phyloP scores from a whole-genome alignment of 1,140 invertebrate genomes.

The Coenobita brevimanus region DNA sequence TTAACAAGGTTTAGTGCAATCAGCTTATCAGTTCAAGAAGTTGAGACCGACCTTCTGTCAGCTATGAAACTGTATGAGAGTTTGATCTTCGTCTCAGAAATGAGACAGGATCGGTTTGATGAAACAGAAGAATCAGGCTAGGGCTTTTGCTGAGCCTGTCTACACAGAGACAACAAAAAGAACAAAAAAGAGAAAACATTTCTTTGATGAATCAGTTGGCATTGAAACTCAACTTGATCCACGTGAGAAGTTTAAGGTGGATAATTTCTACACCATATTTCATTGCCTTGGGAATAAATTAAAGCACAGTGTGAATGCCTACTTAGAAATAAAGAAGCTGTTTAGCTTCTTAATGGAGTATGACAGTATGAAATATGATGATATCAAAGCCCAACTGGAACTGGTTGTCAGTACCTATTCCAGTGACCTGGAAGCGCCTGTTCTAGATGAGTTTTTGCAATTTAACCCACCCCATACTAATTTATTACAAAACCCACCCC shows the following conservation, averaged over 20 bases:
- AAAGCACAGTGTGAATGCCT: constrained; percentile 27
- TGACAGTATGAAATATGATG: constrained; percentile 34
- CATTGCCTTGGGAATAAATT: constrained; percentile 20
- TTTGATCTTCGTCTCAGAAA: constrained; percentile 16
- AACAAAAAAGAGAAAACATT: constrained; percentile 20
- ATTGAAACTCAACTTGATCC: constrained; percentile 22
- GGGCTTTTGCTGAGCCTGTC: constrained; percentile 35
- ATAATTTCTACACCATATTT: constrained; percentile 28
- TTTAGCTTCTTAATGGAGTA: constrained; percentile 8
- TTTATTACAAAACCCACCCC: no score
- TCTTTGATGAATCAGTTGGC: constrained; percentile 32
- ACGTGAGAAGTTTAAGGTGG: constrained; percentile 28
- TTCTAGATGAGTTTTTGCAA: constrained; percentile 10
- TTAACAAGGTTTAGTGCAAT: constrained; percentile 30
- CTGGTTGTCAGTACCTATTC: constrained; percentile 19
- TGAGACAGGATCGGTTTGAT: constrained; percentile 27
- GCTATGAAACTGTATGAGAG: constrained; percentile 31
- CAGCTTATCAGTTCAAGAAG: constrained; percentile 35
- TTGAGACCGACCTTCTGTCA: constrained; percentile 22
- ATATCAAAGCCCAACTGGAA: constrained; percentile 26
- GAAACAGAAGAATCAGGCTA: constrained; percentile 26
- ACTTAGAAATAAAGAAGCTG: constrained; percentile 30
- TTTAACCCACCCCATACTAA: no score
- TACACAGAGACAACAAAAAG: constrained; percentile 27
- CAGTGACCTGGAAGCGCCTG: constrained; percentile 18